A percentile compares a stretch with the other conserved stretches of the same genome.
These are phyloP conservation scores for Pagetopsis macropterus DNA, from an alignment of 2,797 vertebrate species.

Conservation along the genomic window DNA sequence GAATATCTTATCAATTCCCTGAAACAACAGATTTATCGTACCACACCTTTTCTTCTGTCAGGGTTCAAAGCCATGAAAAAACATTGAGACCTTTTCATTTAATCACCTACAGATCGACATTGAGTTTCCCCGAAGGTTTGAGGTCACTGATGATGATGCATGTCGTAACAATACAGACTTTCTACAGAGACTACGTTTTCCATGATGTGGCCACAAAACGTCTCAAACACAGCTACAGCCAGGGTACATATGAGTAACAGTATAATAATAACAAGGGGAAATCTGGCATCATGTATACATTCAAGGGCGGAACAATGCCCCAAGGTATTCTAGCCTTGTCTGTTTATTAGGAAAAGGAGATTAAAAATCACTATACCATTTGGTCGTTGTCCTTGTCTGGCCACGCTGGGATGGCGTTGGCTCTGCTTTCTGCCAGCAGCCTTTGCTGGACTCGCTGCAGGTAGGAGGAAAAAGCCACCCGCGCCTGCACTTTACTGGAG, in stretches of 20 bases:
- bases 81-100: slow-evolving; percentile 18
- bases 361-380: slow-evolving; percentile 84
- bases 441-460: slow-evolving; percentile 92
- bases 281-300: slow-evolving; percentile 55
- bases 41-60: slow-evolving; percentile 9
- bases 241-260: slow-evolving; percentile 59
- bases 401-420: slow-evolving; percentile 81
- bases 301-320: slow-evolving; percentile 56
- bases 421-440: slow-evolving; percentile 86
- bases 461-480: slow-evolving; percentile 94
- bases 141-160: slow-evolving; percentile 58
- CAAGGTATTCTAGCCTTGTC: slow-evolving; percentile 32
- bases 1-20: slow-evolving; percentile 16
- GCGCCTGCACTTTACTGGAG: slow-evolving; percentile 94
- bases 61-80: slow-evolving; percentile 20
- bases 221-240: slow-evolving; percentile 51
- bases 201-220: slow-evolving; percentile 58
- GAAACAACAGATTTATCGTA: slow-evolving; percentile 34
- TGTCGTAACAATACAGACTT: slow-evolving; percentile 64
- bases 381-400: slow-evolving; percentile 91
- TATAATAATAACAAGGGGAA: slow-evolving; percentile 59
- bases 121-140: slow-evolving; percentile 56
- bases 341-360: slow-evolving; percentile 43
- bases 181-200: slow-evolving; percentile 63
- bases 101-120: slow-evolving; percentile 12